phyloP scores from a whole-genome alignment of 2,888 invertebrate genomes.

The Drosophila formosana region DNA sequence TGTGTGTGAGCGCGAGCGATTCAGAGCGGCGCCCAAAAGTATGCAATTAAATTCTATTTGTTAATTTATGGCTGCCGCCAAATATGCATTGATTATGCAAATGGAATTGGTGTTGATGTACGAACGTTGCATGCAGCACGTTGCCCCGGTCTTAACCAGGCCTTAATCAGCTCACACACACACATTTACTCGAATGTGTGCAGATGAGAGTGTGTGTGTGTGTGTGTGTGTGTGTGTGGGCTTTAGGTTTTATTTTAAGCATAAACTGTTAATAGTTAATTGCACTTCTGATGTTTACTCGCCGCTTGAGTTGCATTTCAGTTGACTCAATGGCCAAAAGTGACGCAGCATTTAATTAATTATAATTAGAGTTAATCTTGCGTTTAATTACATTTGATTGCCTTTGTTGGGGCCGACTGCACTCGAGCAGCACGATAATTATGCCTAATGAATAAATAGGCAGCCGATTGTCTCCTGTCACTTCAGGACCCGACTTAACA shows the following conservation, averaged over 20 bases:
- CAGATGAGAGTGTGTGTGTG: neutral
- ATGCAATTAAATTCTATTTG: slow-evolving; percentile 82
- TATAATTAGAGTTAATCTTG: slow-evolving; percentile 76
- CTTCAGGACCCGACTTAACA: slow-evolving; percentile 25
- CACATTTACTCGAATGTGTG: neutral
- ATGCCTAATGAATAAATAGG: slow-evolving; percentile 66
- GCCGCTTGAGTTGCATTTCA: slow-evolving; percentile 37
- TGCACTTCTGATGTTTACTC: slow-evolving; percentile 59
- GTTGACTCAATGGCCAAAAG: slow-evolving; percentile 34
- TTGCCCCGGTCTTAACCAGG: slow-evolving; percentile 41
- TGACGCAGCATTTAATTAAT: slow-evolving; percentile 70
- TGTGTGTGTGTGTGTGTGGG: neutral
- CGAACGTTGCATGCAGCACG: slow-evolving; percentile 31
- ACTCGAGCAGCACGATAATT: slow-evolving; percentile 48
- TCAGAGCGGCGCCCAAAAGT: slow-evolving; percentile 60
- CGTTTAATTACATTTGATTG: slow-evolving; percentile 78
- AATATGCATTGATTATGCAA: slow-evolving; percentile 80
- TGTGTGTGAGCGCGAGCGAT: slow-evolving; percentile 48
- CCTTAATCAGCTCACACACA: slow-evolving; percentile 53
- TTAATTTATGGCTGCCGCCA: slow-evolving; percentile 75
- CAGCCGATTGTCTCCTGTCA: slow-evolving; percentile 38
- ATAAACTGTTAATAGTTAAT: slow-evolving; percentile 70
- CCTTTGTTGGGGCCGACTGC: slow-evolving; percentile 42
- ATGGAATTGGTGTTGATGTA: slow-evolving; percentile 63
- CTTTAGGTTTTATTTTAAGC: slow-evolving; percentile 36